Conservation (phyloP, 2,797 vertebrate genomes). For the Buceros bicornis region DNA sequence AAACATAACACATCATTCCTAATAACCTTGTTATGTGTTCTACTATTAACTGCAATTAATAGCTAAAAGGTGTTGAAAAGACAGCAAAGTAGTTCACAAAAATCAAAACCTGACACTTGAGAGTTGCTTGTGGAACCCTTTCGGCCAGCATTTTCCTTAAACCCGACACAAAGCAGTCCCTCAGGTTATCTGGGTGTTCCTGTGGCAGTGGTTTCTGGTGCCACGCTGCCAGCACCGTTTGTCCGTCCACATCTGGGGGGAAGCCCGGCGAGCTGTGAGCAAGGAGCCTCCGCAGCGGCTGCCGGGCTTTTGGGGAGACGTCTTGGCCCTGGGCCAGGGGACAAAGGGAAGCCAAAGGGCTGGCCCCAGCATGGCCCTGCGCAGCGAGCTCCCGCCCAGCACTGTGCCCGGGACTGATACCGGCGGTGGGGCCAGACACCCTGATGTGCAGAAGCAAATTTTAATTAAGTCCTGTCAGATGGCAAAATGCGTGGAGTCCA, state of each 20-base stretch:
- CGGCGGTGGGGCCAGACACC: background rate
- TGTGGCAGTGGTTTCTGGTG: background rate
- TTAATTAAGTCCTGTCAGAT: constrained; percentile 43
- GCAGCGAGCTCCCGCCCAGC: accelerated
- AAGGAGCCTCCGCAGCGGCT: background rate
- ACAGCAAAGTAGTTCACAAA: background rate
- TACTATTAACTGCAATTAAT: background rate
- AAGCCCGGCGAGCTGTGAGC: background rate
- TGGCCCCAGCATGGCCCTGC: background rate
- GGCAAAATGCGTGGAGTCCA: background rate
- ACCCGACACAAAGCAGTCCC: background rate
- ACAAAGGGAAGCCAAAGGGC: background rate
- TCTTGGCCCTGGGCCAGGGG: background rate
- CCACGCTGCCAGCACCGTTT: background rate
- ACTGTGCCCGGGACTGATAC: background rate
- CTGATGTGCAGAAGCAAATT: background rate
- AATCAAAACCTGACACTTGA: background rate
- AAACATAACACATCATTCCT: background rate
- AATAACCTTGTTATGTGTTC: background rate
- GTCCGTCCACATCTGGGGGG: background rate
- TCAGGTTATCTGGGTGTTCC: background rate
- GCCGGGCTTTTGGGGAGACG: accelerated
- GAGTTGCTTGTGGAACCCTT: background rate
- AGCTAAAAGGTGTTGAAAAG: background rate
- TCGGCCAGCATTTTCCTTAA: accelerated